These are phyloP conservation scores for Corythucha ciliata DNA, from an alignment of 2,888 invertebrate species.

Conservation along the genomic window DNA sequence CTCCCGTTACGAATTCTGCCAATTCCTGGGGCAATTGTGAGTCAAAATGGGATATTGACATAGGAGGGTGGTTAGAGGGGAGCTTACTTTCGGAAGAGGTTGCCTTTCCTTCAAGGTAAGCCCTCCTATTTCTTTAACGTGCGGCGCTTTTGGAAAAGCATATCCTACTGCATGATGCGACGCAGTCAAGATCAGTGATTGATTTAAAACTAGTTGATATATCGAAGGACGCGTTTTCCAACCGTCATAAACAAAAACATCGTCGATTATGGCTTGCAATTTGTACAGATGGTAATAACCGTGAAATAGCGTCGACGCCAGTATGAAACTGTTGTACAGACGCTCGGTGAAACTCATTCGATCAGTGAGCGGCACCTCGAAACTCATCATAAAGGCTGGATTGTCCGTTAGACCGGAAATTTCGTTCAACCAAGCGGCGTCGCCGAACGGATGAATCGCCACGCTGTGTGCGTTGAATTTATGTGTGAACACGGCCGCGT, in stretches of 20 bases:
- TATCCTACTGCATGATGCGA: slow-evolving; percentile 26
- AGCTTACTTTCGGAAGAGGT: slow-evolving; percentile 53
- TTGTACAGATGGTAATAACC: slow-evolving; percentile 18
- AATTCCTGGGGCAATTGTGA: slow-evolving; percentile 50
- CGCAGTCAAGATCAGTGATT: slow-evolving; percentile 28
- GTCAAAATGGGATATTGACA: too few species aligned
- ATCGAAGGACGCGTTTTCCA: slow-evolving; percentile 26
- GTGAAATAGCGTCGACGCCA: not conserved
- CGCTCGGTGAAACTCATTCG: slow-evolving; percentile 18
- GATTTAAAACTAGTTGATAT: slow-evolving; percentile 24
- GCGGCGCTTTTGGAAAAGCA: slow-evolving; percentile 47
- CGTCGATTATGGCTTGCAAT: slow-evolving; percentile 22
- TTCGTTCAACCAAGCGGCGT: slow-evolving; percentile 24
- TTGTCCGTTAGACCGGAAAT: slow-evolving; percentile 22
- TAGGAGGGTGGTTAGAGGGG: too few species aligned
- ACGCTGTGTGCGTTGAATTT: slow-evolving; percentile 29
- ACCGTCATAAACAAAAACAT: slow-evolving; percentile 19
- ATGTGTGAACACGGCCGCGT: slow-evolving; percentile 24
- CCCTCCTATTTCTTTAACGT: slow-evolving; percentile 75
- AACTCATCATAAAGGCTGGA: slow-evolving; percentile 24
- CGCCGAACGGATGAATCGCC: slow-evolving; percentile 16
- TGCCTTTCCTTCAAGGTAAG: slow-evolving; percentile 68
- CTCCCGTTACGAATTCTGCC: slow-evolving; percentile 58
- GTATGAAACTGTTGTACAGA: slow-evolving; percentile 15
- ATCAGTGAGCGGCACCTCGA: slow-evolving; percentile 18